phyloP scores from a whole-genome alignment of 1,140 invertebrate species.

The Danaus plexippus region DNA sequence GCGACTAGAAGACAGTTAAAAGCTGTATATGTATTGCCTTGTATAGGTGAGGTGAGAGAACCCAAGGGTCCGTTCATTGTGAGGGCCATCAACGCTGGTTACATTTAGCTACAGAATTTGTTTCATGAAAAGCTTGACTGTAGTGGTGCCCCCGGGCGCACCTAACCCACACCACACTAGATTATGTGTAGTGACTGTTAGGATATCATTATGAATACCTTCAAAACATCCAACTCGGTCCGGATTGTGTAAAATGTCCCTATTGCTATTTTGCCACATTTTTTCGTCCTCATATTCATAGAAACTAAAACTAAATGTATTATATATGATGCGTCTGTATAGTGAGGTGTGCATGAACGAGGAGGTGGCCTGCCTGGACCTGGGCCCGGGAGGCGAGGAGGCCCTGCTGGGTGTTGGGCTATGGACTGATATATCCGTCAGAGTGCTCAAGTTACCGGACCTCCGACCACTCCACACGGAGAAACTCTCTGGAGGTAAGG shows the following conservation, averaged over 20 bases:
- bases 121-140: no score
- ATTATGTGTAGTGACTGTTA: no score
- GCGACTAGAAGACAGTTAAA: no score
- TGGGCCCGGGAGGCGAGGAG: slow-evolving; percentile 85
- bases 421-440: slow-evolving; percentile 97
- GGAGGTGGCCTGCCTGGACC: slow-evolving; percentile 97
- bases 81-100: no score
- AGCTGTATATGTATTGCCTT: no score
- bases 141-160: no score
- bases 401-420: slow-evolving; percentile 92
- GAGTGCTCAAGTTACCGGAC: slow-evolving; percentile 84
- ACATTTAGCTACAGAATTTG: no score
- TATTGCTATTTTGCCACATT: not conserved
- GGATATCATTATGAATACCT: not conserved
- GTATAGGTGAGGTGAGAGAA: no score
- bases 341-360: slow-evolving; percentile 83
- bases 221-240: not conserved
- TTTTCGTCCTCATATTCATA: not conserved
- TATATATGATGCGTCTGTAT: slow-evolving; percentile 10
- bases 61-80: no score
- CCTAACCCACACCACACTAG: no score
- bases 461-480: slow-evolving; percentile 88
- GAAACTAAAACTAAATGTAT: not conserved
- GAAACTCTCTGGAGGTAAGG: slow-evolving; percentile 86
- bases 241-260: no score